Percentiles rank a stretch among this genome's conserved stretches.
Conservation (phyloP, 1,140 invertebrate genomes). For the Drosophila triauraria region DNA sequence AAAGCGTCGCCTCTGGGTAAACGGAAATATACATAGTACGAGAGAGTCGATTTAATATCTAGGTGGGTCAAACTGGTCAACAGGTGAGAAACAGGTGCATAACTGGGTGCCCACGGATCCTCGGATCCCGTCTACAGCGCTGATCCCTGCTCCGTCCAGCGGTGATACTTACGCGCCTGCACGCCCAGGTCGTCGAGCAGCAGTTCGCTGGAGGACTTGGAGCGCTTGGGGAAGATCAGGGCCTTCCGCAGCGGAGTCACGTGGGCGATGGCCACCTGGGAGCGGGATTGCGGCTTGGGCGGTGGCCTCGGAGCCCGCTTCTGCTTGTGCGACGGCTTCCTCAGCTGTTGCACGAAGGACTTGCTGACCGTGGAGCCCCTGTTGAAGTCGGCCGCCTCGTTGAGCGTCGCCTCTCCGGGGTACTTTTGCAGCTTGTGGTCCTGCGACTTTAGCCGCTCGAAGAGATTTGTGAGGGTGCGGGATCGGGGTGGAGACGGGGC, state of each 20-base stretch:
- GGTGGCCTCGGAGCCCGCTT: slow-evolving; percentile 67
- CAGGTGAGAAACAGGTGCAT: slow-evolving; percentile 50
- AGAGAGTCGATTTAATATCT: slow-evolving; percentile 35
- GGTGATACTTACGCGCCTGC: slow-evolving; percentile 78
- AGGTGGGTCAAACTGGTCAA: slow-evolving; percentile 28
- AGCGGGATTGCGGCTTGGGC: slow-evolving; percentile 68
- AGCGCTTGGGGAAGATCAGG: slow-evolving; percentile 74
- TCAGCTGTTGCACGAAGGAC: slow-evolving; percentile 79
- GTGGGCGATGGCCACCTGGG: slow-evolving; percentile 61
- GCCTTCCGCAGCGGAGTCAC: slow-evolving; percentile 71
- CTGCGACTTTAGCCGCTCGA: slow-evolving; percentile 73
- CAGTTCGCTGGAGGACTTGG: slow-evolving; percentile 75
- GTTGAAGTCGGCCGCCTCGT: slow-evolving; percentile 66
- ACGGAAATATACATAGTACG: slow-evolving; percentile 44
- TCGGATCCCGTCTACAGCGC: slow-evolving; percentile 48
- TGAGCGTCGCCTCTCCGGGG: slow-evolving; percentile 61
- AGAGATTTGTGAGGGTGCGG: slow-evolving; percentile 72
- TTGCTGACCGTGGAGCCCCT: slow-evolving; percentile 82
- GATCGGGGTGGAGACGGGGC: slow-evolving; percentile 67
- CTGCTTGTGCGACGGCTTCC: slow-evolving; percentile 64
- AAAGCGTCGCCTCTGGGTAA: slow-evolving; percentile 73
- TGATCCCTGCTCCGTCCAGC: slow-evolving; percentile 61
- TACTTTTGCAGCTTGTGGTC: slow-evolving; percentile 72
- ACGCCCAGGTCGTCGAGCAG: slow-evolving; percentile 73
- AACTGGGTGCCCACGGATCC: slow-evolving; percentile 16